Conservation (phyloP, 2,113 vertebrate species). For the Stegostoma tigrinum region DNA sequence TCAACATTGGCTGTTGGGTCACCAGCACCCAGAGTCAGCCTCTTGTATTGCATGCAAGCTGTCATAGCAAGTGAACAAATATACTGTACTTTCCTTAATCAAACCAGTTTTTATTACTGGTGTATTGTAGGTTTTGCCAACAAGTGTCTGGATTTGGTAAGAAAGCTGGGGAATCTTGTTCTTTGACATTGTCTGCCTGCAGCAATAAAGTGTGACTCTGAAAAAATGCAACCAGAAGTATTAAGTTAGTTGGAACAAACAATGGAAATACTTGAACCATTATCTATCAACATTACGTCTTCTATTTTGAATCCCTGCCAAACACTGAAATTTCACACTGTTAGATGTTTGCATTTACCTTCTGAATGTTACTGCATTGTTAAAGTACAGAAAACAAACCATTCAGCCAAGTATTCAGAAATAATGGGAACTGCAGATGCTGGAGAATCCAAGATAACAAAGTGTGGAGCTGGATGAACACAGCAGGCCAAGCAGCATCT, state of each 20-base stretch:
- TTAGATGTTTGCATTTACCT: not conserved
- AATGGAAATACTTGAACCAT: not conserved
- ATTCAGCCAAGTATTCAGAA: not conserved
- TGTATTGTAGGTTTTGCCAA: not conserved
- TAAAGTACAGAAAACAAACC: not conserved
- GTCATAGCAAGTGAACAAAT: not conserved
- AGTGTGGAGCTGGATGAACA: no score
- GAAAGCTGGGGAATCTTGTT: not conserved
- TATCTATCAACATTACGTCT: not conserved
- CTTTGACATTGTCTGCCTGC: not conserved
- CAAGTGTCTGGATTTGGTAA: not conserved
- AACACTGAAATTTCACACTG: not conserved
- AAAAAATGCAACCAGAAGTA: not conserved
- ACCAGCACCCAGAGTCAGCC: not conserved
- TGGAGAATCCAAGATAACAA: no score
- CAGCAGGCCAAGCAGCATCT: no score
- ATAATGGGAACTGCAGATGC: no score
- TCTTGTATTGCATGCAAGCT: not conserved
- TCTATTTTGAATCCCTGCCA: not conserved
- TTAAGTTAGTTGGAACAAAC: not conserved
- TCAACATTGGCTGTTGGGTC: conserved; percentile 6
- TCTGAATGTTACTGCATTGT: not conserved
- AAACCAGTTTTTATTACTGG: not conserved
- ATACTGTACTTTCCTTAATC: not conserved
- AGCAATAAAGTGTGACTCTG: not conserved